Conservation (phyloP, 2,113 vertebrate species). For the Leucosticte australis region DNA sequence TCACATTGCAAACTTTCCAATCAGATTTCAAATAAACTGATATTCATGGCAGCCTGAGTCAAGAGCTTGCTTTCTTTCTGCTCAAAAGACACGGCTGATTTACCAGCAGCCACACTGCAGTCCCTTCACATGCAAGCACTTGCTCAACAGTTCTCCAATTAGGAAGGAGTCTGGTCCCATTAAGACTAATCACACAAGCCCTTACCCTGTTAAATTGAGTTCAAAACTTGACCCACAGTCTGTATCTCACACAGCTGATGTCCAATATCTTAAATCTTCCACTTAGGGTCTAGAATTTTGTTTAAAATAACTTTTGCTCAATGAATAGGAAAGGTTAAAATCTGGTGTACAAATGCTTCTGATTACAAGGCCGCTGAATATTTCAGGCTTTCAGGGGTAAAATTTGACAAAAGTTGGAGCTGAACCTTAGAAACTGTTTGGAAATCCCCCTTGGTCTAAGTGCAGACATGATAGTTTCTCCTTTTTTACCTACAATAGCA, state of each 20-base stretch:
- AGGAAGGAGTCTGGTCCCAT: neutral
- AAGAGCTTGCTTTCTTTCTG: neutral
- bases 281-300: neutral
- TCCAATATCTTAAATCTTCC: neutral
- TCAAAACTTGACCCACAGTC: neutral
- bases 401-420: neutral
- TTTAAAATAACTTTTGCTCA: neutral
- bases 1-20: neutral
- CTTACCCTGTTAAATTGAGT: neutral
- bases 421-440: neutral
- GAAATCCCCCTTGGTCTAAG: neutral
- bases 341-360: neutral
- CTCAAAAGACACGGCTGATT: neutral
- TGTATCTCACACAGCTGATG: neutral
- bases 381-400: neutral
- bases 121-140: neutral
- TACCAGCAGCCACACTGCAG: neutral
- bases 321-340: neutral
- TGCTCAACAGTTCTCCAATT: neutral
- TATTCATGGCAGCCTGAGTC: neutral
- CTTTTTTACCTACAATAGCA: neutral
- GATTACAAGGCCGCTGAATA: neutral
- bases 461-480: accelerated
- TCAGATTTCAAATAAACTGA: neutral
- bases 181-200: neutral